phyloP scores from a whole-genome alignment of 1,140 invertebrate species.

The Euura saliciscinereae region DNA sequence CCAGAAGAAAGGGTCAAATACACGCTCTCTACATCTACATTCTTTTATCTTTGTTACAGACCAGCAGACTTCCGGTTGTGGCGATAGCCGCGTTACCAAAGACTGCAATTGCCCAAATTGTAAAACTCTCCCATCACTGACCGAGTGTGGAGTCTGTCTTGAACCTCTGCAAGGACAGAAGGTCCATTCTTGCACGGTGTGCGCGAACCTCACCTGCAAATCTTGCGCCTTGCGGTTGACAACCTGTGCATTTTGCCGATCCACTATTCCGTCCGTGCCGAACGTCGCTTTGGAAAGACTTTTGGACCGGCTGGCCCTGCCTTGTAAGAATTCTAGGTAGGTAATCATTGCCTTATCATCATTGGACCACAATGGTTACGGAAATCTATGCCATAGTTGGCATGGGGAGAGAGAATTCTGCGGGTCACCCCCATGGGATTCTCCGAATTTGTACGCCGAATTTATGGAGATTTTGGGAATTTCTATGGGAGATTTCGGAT shows the following conservation, averaged over 20 bases:
- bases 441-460: too few species aligned
- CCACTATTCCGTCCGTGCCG: constrained; percentile 7
- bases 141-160: constrained; percentile 34
- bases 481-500: too few species aligned
- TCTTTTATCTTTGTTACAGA: too few species aligned
- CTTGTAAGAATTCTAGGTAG: constrained; percentile 30
- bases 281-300: constrained; percentile 31
- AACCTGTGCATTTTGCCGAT: constrained; percentile 33
- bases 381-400: too few species aligned
- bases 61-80: too few species aligned
- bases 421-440: too few species aligned
- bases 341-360: not conserved
- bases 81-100: too few species aligned
- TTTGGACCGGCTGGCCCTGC: constrained; percentile 24
- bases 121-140: constrained; percentile 14
- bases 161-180: constrained; percentile 31
- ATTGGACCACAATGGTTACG: not conserved
- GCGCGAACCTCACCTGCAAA: constrained; percentile 32
- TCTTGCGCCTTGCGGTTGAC: constrained; percentile 23
- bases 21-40: too few species aligned
- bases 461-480: too few species aligned
- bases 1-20: too few species aligned
- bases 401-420: too few species aligned
- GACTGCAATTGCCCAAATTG: constrained; percentile 17
- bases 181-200: constrained; percentile 31